phyloP scores from a whole-genome alignment of 1,140 invertebrate species.

The Pseudobourletiella spinata region DNA sequence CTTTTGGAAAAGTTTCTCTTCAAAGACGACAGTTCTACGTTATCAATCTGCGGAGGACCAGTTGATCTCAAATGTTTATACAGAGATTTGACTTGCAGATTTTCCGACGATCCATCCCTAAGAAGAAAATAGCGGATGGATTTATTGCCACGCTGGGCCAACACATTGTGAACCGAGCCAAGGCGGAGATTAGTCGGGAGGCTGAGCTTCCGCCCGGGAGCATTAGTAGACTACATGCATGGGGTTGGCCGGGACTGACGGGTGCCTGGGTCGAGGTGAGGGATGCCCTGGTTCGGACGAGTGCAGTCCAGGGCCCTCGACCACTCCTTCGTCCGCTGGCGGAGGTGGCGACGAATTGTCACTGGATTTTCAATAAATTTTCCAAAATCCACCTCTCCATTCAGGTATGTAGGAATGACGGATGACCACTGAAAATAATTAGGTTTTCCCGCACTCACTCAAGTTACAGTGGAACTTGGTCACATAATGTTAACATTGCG shows the following conservation, averaged over 20 bases:
- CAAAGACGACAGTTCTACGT: too few relatives aligned
- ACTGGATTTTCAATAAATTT: conserved; percentile 26
- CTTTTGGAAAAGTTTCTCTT: background rate
- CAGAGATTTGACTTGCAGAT: too few relatives aligned
- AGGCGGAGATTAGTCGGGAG: conserved; percentile 16
- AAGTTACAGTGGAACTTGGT: too few relatives aligned
- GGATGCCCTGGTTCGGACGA: conserved; percentile 11
- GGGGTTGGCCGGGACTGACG: conserved; percentile 29
- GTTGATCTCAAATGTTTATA: too few relatives aligned
- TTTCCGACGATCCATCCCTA: conserved; percentile 8
- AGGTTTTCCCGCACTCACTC: too few relatives aligned
- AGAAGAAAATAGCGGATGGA: background rate
- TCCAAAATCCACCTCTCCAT: conserved; percentile 7
- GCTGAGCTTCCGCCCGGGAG: conserved; percentile 13
- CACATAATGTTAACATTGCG: too few relatives aligned
- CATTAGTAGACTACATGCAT: conserved; percentile 20
- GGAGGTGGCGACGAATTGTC: conserved; percentile 23
- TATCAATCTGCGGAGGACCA: too few relatives aligned
- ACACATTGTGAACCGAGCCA: conserved; percentile 21
- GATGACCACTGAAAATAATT: too few relatives aligned
- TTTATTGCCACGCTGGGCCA: conserved; percentile 19
- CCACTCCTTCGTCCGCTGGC: conserved; percentile 18
- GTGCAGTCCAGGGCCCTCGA: conserved; percentile 11
- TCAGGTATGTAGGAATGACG: conserved; percentile 23
- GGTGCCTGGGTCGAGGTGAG: conserved; percentile 30